Percentiles rank a stretch among this genome's conserved stretches.
Evolutionary conservation across 2,113 vertebrate genomes (phyloP).

Genomic region (Microtus montanus): DNA sequence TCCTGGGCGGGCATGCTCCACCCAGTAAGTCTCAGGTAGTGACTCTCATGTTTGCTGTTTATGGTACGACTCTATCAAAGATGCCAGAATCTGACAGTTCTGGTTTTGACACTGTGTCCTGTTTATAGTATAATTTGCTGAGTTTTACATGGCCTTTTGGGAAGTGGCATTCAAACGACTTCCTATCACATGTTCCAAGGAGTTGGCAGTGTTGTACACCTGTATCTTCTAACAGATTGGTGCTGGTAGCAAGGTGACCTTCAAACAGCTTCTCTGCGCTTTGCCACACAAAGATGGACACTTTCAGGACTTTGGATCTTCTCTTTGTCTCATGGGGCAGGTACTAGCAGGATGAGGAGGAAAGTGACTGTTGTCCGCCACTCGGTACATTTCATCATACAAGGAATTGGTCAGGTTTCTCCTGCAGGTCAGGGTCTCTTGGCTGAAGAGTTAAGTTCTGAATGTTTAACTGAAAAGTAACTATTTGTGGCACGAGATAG

Average conservation of each 20-base stretch:
- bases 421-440: constrained; percentile 34
- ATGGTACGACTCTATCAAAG: background rate
- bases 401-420: constrained; percentile 1
- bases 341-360: background rate
- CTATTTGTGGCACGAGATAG: background rate
- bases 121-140: background rate
- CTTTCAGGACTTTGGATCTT: constrained; percentile 22
- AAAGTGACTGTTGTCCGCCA: background rate
- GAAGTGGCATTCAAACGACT: constrained; percentile 2
- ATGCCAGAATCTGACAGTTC: constrained; percentile 6
- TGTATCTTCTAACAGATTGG: background rate
- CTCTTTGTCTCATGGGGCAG: constrained; percentile 24
- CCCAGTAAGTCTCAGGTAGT: background rate
- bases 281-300: background rate
- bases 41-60: background rate
- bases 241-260: constrained; percentile 8
- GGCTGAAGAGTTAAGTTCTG: constrained; percentile 42
- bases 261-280: background rate
- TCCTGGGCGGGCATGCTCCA: background rate
- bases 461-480: constrained; percentile 36
- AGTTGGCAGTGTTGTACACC: constrained; percentile 23
- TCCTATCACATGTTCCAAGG: background rate
- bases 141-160: background rate
- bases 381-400: background rate
- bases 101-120: constrained; percentile 3